Evolutionary conservation across 2,113 vertebrate species (phyloP).

Genomic region (Stictonetta naevosa): DNA sequence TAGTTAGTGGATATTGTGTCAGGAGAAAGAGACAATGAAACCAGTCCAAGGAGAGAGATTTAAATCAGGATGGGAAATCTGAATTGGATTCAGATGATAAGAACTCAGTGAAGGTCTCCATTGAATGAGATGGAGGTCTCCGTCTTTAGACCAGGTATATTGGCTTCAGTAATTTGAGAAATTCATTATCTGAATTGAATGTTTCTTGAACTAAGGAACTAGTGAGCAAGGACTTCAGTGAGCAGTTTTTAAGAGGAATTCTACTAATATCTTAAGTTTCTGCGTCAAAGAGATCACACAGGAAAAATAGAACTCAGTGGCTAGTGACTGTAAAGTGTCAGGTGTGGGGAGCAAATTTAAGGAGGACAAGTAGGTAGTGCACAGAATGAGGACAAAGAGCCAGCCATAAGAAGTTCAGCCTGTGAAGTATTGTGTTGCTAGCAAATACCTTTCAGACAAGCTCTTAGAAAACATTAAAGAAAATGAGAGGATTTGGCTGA

Average conservation of each 20-base stretch:
- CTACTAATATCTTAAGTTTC: not conserved
- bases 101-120: not conserved
- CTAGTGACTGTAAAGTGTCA: not conserved
- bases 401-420: constrained; percentile 22
- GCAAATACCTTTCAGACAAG: constrained; percentile 57
- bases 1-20: not conserved
- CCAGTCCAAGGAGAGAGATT: not conserved
- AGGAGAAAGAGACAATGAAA: not conserved
- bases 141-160: not conserved
- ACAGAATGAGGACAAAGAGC: constrained; percentile 4
- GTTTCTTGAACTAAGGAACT: not conserved
- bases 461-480: constrained; percentile 68
- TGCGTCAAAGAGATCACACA: not conserved
- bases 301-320: not conserved
- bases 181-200: not conserved
- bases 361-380: not conserved
- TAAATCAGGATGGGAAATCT: not conserved
- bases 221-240: not conserved
- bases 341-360: not conserved
- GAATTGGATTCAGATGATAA: not conserved
- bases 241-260: not conserved
- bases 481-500: constrained; percentile 65
- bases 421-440: constrained; percentile 52
- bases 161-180: not conserved
- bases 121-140: not conserved